Base-by-base conservation (phyloP, 2,113 vertebrate genomes). In the Tachycineta bicolor region DNA sequence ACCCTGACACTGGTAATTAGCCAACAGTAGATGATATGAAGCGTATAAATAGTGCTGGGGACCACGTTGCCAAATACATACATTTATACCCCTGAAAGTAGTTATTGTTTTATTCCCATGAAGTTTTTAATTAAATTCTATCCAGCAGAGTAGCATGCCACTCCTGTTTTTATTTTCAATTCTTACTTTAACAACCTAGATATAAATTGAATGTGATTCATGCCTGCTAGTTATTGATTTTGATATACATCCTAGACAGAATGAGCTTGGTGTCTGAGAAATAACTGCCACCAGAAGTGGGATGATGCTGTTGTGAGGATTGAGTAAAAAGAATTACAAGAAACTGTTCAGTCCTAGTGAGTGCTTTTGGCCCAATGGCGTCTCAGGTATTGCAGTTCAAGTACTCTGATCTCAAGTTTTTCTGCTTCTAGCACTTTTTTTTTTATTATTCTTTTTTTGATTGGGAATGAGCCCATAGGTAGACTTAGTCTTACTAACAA, bases 171-270 rank as follows among this genome's bases (percentile, higher is more conserved):
- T 60, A 67, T 69, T 70, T 70, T 93, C 12, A 14, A 18, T 88
- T 71, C 73, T 83, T 90, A 44, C 60, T 90, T 96, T 69, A 80
- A 79, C 25, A 64, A 58, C 2, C 2, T 49, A 74, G 63, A 88
- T 87, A 52, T 22, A 89, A 83, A 74, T 41, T 77, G 43, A 92
- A 68, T 67, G 52, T 86, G 83, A 88, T 53, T 89, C 56, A 34
- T 93, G 47, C 43, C 52, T 83, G 6, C 34, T 86, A 17, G 34
- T 93, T 84, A 77, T 47, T 92, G 86, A 86, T 95, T 96, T 94
- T 91, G 68, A 71, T 82, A 60, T 52, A 41, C 26, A 41, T 12
- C 3, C 46, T 41, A 37, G 90, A 31, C 55, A 93, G 63, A 85
- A 92, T 29, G 43, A 90, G 34, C 81, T 50, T 74, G 47, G 24